Evolutionary conservation across 1,140 invertebrate species (phyloP), one percentile per base, ranked within the genome.

Genomic region (Mya arenaria): DNA sequence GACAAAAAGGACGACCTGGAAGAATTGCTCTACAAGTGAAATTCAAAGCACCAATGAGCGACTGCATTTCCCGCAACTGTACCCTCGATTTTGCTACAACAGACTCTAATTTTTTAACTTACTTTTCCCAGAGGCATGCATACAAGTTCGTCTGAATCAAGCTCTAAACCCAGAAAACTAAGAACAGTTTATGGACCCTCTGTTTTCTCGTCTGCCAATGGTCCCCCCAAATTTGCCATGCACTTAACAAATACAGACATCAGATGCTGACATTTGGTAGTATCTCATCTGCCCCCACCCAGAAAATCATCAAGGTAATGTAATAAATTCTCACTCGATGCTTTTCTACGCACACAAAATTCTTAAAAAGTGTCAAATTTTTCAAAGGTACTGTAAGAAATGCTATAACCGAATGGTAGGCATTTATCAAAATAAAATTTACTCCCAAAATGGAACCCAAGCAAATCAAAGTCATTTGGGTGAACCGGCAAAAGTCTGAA

Each of bases 1-100:
- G 39, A 39, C 65, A 39, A 58, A 82, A 84, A 23, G 82, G 10
- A 13, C 73, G 10, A 8, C 78, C 83, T 28, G 69, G 68, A 19
- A 25, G 8, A 19, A 84, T 73, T 1, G 68, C 73, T 36, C 69
- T 44, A 34, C 30, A 78, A 32, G 48, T 60, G 44, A 86, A 84
- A 69, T 77, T 85, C 39, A 82, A 60, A 4, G 2, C 15, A 5
- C 55, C 85, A 13, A 83, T 81, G 13, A 86, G 28, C 10, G 68
- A 75, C 39, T 86, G 75, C 30, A 82, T n/a, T 37, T 80, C 55
- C 23, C 39, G 37, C 34, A 84, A 34, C 4, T 74, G 79, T 10
- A 44, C 65, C 30, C 71, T 75, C n/a, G 56, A n/a, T 19, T 17
- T 19, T 5, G 39, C 25, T 23, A 39, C 19, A 4, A 71, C 48